Conservation (phyloP, 2,113 vertebrate species). For the Theropithecus gelada region DNA sequence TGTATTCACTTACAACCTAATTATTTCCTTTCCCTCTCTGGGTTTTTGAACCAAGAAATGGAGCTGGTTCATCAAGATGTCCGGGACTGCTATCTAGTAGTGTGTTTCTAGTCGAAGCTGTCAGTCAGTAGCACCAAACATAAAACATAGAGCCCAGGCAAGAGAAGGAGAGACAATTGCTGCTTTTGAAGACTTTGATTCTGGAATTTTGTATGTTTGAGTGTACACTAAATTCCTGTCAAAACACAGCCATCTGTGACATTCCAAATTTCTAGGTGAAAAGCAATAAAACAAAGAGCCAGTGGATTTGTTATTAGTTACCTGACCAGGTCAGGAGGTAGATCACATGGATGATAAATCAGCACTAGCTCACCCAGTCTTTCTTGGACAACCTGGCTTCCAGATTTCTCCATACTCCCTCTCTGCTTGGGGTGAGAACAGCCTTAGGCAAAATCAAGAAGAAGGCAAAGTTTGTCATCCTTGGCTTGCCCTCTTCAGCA, state of each 20-base stretch:
- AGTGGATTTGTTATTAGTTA: conserved; percentile 7
- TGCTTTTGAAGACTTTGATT: conserved; percentile 9
- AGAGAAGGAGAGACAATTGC: background rate
- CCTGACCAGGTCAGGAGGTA: conserved; percentile 11
- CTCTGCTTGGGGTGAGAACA: conserved; percentile 15
- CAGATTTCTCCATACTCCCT: conserved; percentile 37
- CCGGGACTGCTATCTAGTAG: background rate
- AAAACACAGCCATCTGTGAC: conserved; percentile 51
- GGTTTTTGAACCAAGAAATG: background rate
- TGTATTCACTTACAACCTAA: background rate
- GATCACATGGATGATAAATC: conserved; percentile 31
- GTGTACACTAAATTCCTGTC: conserved; percentile 42
- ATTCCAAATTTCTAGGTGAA: conserved; percentile 35
- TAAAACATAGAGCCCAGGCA: background rate
- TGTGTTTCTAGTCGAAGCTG: background rate
- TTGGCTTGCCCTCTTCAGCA: background rate
- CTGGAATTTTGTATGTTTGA: background rate
- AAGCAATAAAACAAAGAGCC: conserved; percentile 38
- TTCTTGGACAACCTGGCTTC: conserved; percentile 48
- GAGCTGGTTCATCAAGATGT: background rate
- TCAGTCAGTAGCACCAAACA: background rate
- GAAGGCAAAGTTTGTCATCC: conserved; percentile 36
- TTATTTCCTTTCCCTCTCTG: background rate
- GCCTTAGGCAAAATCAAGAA: conserved; percentile 50
- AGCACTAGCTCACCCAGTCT: background rate